phyloP scores from a whole-genome alignment of 2,797 vertebrate species.

The Potorous gilbertii region DNA sequence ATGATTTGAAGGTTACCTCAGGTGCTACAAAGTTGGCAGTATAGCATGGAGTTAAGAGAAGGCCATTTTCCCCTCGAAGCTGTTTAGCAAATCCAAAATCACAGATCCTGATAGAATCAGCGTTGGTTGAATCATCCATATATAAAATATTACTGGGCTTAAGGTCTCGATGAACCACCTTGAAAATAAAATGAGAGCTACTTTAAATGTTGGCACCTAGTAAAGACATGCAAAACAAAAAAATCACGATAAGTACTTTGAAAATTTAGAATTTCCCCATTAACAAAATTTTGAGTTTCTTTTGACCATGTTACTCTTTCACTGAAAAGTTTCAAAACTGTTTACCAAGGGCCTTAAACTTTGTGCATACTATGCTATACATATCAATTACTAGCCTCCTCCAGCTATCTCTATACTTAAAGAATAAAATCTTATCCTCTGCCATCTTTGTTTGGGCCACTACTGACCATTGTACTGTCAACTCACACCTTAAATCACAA shows the following conservation, averaged over 20 bases:
- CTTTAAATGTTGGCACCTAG: slow-evolving; percentile 21
- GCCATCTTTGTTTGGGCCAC: not conserved
- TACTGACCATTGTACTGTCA: not conserved
- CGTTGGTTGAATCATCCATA: slow-evolving; percentile 95
- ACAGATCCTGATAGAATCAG: slow-evolving; percentile 97
- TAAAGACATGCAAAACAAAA: slow-evolving; percentile 38
- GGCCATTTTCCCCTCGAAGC: slow-evolving; percentile 94
- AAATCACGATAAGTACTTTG: slow-evolving; percentile 20
- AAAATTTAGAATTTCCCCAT: slow-evolving; percentile 25
- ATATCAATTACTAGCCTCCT: not conserved
- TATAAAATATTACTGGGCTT: slow-evolving; percentile 99
- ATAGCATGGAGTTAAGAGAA: slow-evolving; percentile 97
- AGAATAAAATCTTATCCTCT: not conserved
- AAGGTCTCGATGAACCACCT: slow-evolving; percentile 98
- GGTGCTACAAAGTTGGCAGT: slow-evolving; percentile 99
- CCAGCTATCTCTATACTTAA: not conserved
- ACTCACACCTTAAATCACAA: not conserved
- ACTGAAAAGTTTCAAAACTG: not conserved
- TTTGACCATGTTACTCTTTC: not conserved
- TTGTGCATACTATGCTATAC: not conserved
- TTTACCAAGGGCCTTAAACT: not conserved
- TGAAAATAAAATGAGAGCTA: slow-evolving; percentile 56
- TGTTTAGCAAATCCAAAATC: slow-evolving; percentile 99
- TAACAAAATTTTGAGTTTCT: slow-evolving; percentile 29
- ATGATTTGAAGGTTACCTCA: slow-evolving; percentile 87